Base-by-base conservation (phyloP, 2,888 invertebrate genomes). In the Drosophila prostipennis region DNA sequence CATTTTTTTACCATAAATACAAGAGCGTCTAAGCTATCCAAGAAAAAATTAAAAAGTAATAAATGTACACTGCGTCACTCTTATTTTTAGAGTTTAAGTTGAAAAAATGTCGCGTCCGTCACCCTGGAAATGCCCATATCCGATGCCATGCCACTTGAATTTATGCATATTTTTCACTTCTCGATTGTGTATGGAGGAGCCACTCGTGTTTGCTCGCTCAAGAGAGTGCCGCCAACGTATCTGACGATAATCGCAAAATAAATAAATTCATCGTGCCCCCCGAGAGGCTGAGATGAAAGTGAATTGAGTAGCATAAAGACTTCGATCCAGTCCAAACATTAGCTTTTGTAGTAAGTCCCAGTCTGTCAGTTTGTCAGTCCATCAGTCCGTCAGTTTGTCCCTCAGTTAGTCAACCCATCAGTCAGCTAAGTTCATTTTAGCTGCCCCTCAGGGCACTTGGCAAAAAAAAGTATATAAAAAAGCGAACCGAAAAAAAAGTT, bases 381-480 rank as follows among this genome's bases (percentile, higher is more conserved):
- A 45, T 42, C 49, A 59, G 63, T 54, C 54, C 49, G 32, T 39
- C 64, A 68, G 29, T 34, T 43, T 48, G 54, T 75, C 81, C 78
- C 43, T 71, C 75, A 72, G 60, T 61, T 72, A 69, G 73, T 65
- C 73, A 69, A 59, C 53, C 70, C 37, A 67, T 78, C 78, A 72
- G 60, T 37, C 69, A 69, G 71, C 77, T 72, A 64, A 76, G 63
- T 72, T 61, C 70, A 61, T 70, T 58, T 68, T 60, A 69, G 67
- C 74, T 67, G 63, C 43, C 72, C 59, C 76, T 53, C 10, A 67
- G 87, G 84, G 84, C 87, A 77, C 64, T 79, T 79, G 43, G 49
- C 45, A 37, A 14, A 51, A 53, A 36, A 53, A 26, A 11, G 14
- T 16, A 34, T 19, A 19, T 19, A 67, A 23, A 32, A 16, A 19